phyloP scores from a whole-genome alignment of 2,113 vertebrate genomes.

The Tympanuchus pallidicinctus region DNA sequence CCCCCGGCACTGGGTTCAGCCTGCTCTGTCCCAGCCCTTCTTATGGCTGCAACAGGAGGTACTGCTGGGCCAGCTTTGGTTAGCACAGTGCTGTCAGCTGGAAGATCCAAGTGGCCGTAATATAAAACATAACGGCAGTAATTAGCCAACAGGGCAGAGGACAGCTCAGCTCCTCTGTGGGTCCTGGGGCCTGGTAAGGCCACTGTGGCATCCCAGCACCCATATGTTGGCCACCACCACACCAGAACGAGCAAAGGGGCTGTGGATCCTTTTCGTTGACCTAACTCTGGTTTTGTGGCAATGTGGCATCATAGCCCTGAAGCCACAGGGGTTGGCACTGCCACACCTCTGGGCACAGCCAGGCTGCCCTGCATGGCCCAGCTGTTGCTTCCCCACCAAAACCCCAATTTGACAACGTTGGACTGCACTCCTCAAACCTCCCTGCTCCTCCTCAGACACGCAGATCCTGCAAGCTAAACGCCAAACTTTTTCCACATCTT shows the following conservation, averaged over 20 bases:
- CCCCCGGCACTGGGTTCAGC: neutral
- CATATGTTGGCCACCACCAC: neutral
- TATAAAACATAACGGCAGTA: neutral
- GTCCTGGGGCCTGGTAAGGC: no score
- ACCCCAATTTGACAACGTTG: slow-evolving; percentile 10
- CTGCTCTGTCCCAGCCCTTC: neutral
- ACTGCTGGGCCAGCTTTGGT: rapidly evolving
- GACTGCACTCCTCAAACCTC: slow-evolving; percentile 48
- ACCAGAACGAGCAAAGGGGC: neutral
- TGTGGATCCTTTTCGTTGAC: neutral
- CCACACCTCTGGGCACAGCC: neutral
- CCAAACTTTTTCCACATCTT: slow-evolving; percentile 73
- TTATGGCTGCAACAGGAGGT: neutral
- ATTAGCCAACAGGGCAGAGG: neutral
- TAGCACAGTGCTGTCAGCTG: neutral
- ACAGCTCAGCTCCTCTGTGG: neutral
- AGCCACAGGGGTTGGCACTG: neutral
- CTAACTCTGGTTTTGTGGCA: neutral
- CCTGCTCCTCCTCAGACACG: neutral
- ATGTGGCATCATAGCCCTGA: neutral
- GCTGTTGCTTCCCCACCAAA: neutral
- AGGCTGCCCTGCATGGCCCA: neutral
- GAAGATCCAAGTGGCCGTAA: neutral
- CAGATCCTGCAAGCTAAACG: slow-evolving; percentile 18
- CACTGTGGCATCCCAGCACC: neutral